phyloP scores from a whole-genome alignment of 30 jellyfish, hydroid and myxozoan genomes.

The Turritopsis rubra region DNA sequence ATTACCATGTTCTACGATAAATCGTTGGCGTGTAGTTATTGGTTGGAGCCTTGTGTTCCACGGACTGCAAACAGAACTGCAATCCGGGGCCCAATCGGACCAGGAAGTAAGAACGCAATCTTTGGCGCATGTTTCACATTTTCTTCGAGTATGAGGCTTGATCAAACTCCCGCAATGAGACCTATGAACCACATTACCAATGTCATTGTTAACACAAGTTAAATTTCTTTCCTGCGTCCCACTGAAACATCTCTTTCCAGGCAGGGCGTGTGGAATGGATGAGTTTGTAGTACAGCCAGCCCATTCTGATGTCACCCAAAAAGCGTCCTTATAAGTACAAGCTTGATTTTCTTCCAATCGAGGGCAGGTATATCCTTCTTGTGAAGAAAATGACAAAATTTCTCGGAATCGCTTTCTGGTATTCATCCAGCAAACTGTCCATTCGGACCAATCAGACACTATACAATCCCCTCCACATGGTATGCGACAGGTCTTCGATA shows the following conservation, averaged over 20 bases:
- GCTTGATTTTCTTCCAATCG: not conserved
- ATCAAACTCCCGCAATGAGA: not conserved
- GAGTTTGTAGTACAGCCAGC: not conserved
- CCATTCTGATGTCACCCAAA: not conserved
- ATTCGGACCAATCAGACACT: not conserved
- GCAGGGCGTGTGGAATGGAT: not conserved
- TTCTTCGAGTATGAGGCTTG: not conserved
- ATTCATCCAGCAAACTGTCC: not conserved
- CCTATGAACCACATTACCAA: not conserved
- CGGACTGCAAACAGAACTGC: not conserved
- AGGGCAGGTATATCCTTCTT: not conserved
- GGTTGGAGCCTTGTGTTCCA: not conserved
- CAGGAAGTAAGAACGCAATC: not conserved
- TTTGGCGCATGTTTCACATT: not conserved
- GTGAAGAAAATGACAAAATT: not conserved
- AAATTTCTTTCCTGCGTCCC: not conserved
- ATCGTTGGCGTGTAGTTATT: not conserved
- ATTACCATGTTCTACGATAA: not conserved
- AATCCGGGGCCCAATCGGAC: constrained; percentile 9
- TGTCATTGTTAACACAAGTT: not conserved
- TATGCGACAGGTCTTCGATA: not conserved
- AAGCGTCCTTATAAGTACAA: not conserved
- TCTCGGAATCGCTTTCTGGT: not conserved
- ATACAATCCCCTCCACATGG: not conserved
- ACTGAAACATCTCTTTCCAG: not conserved